Base-by-base conservation (phyloP, 1,140 invertebrate species). In the Steinernema khuongi region DNA sequence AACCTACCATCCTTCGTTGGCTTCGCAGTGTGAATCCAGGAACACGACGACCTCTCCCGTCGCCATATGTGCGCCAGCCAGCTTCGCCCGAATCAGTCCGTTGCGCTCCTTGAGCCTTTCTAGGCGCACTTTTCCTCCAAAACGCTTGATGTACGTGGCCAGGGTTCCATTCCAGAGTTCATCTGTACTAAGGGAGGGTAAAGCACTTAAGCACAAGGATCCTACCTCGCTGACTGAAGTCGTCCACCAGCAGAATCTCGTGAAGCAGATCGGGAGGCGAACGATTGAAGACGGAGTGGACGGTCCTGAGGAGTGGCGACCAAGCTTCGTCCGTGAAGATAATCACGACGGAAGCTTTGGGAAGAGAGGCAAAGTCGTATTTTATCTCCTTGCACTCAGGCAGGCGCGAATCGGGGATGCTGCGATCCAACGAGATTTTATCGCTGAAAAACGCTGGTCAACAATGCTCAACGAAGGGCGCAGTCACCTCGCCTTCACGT, bases 21-120 rank as follows among this genome's bases (percentile, higher is more conserved):
- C 90, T 89, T 97, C 94, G 87, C 94, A 96, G 86, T 97, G 94
- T n/a, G 94, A 93, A 87, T 97, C 94, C 36, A 96, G 88, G 86
- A 96, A 96, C n/a, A 95, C 88, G 19, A 97, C 86, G 26, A 94
- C 92, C 85, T 95, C 90, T 0, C 92, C 93, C 28, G 85, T 88
- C 4, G 93, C 92, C 66, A 87, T 86, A 68, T 90, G 88, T 1
- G 93, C 93, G 28, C 94, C 94, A 67, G 89, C 88, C 71, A 96
- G 87, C 67, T 94, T 88, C 1, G 94, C 93, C 44, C 91, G 86
- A 83, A 96, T 96, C 28, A 96, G 87, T 26, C 94, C 94, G 80
- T 91, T 88, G 68, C 94, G 88, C 80, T 91, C 87, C 30, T 89
- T 89, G 29, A 94, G 87, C 36, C 92, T 87, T 18, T 94, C 81